Conservation (phyloP, 2,113 vertebrate genomes). For the Mesitornis unicolor region DNA sequence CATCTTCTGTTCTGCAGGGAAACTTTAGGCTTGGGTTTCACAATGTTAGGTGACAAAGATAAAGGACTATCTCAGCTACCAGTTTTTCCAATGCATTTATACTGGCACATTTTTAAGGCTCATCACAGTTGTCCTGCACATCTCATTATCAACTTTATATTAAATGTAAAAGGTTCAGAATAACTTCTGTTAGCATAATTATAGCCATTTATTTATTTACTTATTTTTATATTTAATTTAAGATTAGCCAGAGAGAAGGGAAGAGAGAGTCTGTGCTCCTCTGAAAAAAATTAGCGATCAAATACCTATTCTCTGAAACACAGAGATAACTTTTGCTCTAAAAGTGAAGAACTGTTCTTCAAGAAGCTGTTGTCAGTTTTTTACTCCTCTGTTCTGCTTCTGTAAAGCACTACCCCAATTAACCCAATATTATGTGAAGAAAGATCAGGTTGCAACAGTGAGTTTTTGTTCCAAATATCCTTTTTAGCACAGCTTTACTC, state of each 20-base stretch:
- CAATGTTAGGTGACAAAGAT: neutral
- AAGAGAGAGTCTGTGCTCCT: neutral
- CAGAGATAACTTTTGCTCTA: neutral
- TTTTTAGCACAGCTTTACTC: neutral
- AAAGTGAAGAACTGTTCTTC: neutral
- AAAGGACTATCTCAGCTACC: neutral
- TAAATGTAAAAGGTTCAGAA: neutral
- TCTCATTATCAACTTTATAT: neutral
- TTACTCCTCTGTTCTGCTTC: neutral
- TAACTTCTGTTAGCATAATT: neutral
- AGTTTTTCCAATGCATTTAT: neutral
- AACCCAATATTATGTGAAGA: neutral
- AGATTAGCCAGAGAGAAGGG: neutral
- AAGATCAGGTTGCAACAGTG: neutral
- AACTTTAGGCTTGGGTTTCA: neutral
- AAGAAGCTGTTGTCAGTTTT: neutral
- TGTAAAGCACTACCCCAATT: neutral
- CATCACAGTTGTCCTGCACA: neutral
- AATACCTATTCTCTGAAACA: neutral
- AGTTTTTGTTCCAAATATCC: neutral
- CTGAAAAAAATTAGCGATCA: neutral
- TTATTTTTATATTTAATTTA: neutral
- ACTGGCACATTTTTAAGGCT: neutral
- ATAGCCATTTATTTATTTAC: neutral
- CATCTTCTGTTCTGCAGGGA: neutral